These are phyloP conservation scores for Peromyscus maniculatus DNA, from an alignment of 2,113 vertebrate genomes.

Conservation along the genomic window DNA sequence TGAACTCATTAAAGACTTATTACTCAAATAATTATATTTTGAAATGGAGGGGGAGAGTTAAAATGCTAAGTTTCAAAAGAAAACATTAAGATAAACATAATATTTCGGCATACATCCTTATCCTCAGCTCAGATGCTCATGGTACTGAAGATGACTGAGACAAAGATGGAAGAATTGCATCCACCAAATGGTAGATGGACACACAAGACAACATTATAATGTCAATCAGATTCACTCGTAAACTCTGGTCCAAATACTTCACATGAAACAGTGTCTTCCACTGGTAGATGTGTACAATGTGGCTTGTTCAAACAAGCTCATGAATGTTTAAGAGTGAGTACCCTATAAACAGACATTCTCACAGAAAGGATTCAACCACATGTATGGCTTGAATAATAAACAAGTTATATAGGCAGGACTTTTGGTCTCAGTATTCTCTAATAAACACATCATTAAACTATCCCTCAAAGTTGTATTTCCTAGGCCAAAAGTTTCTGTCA, in stretches of 20 bases:
- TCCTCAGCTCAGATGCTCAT: background rate
- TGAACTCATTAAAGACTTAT: background rate
- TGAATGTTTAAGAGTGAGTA: background rate
- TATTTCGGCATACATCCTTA: background rate
- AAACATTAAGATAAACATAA: background rate
- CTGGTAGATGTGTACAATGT: background rate
- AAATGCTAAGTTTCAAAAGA: constrained; percentile 21
- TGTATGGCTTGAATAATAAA: background rate
- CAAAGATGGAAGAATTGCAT: background rate
- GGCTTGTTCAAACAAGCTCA: background rate
- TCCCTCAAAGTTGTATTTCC: background rate
- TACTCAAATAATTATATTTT: background rate
- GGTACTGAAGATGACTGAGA: background rate
- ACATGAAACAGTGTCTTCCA: background rate
- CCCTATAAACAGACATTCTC: background rate
- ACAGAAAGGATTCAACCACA: background rate
- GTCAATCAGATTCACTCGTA: background rate
- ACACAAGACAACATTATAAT: background rate
- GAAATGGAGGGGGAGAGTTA: background rate
- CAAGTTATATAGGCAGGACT: background rate
- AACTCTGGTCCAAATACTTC: background rate
- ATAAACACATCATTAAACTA: background rate
- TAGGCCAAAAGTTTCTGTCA: background rate
- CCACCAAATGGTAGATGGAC: background rate
- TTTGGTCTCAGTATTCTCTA: background rate